These are phyloP conservation scores for Heterocephalus glaber DNA, from an alignment of 2,113 vertebrate species.

Conservation along the genomic window DNA sequence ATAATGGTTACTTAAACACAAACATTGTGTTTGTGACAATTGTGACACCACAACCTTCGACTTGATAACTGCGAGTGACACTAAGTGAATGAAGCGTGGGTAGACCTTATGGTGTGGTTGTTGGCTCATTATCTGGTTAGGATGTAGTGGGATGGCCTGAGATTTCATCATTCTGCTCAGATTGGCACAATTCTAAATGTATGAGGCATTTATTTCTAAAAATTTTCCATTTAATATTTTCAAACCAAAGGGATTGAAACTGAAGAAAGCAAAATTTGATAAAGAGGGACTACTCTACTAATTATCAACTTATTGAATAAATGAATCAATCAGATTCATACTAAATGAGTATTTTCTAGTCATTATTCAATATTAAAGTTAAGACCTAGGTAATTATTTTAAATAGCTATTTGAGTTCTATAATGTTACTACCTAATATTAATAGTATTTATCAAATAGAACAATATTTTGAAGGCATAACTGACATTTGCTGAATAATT, in stretches of 20 bases:
- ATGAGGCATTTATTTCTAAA: neutral
- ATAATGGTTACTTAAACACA: too few relatives aligned
- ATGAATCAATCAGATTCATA: neutral
- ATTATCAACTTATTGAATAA: neutral
- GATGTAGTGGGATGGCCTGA: fast-evolving
- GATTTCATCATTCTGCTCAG: neutral
- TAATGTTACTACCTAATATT: neutral
- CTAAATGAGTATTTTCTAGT: neutral
- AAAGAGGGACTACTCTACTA: neutral
- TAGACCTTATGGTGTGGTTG: fast-evolving
- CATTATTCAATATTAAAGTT: neutral
- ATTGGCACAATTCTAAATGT: neutral
- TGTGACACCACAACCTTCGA: neutral
- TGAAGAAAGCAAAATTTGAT: neutral
- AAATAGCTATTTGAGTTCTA: neutral
- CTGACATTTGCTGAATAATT: neutral
- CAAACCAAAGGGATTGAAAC: neutral
- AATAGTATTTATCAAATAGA: neutral
- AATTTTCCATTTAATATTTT: neutral
- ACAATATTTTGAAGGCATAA: neutral
- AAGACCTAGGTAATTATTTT: neutral
- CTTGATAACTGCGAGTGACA: neutral
- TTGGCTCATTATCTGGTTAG: too few relatives aligned
- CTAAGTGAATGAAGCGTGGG: fast-evolving
- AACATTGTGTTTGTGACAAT: neutral